phyloP scores from a whole-genome alignment of 1,140 invertebrate genomes.

The Dendroctonus ponderosae region DNA sequence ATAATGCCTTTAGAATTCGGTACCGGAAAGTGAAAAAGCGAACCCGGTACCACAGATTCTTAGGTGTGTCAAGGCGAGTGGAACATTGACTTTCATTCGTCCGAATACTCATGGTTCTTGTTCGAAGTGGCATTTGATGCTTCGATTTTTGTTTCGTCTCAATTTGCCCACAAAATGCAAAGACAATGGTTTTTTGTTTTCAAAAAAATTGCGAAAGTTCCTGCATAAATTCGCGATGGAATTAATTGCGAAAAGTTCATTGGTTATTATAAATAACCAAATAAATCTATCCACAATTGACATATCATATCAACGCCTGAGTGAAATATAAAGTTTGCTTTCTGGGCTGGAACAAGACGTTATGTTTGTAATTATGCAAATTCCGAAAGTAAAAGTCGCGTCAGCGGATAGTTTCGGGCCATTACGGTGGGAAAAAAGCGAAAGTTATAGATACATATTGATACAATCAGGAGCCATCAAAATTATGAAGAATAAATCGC shows the following conservation, averaged over 20 bases:
- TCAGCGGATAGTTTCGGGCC: not conserved
- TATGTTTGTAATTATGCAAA: conserved; percentile 11
- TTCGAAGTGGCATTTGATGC: no score
- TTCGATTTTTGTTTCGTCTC: no score
- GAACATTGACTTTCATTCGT: conserved; percentile 40
- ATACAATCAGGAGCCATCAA: not conserved
- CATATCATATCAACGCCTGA: no score
- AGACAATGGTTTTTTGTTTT: no score
- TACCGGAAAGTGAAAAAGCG: conserved; percentile 37
- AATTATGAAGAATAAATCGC: no score
- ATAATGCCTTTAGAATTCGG: conserved; percentile 20
- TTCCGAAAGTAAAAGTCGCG: conserved; percentile 17
- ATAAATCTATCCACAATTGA: no score
- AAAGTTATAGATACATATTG: conserved; percentile 15
- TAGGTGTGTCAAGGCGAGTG: conserved; percentile 38
- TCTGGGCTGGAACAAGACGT: conserved; percentile 1
- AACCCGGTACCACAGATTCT: conserved; percentile 28
- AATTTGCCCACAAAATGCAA: no score
- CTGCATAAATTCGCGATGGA: no score
- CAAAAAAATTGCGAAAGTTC: no score
- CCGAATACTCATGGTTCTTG: not conserved
- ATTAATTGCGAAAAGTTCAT: no score
- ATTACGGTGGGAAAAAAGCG: conserved; percentile 14
- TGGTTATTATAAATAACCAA: no score
- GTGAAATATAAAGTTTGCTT: not conserved